Evolutionary conservation across 23 tunicate genomes (phyloP).

Genomic region (Trididemnum clinides): DNA sequence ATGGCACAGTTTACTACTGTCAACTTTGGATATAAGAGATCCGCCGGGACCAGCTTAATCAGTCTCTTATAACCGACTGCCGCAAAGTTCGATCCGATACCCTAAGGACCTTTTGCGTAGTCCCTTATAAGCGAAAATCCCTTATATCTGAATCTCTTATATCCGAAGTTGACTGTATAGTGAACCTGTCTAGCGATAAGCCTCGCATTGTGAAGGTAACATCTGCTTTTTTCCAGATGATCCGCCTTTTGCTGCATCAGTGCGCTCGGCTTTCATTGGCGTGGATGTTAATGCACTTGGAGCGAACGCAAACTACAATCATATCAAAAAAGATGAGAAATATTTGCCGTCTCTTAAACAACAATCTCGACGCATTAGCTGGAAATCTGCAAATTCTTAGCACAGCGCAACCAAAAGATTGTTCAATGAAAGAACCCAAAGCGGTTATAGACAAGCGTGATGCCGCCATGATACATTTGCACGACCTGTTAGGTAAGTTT

Average conservation of each 20-base stretch:
- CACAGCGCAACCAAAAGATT: background rate
- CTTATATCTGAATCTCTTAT: too few relatives aligned
- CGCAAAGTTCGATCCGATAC: too few relatives aligned
- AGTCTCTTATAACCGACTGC: too few relatives aligned
- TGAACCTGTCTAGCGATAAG: too few relatives aligned
- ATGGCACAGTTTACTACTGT: too few relatives aligned
- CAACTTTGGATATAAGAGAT: too few relatives aligned
- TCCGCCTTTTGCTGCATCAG: slow-evolving; percentile 12
- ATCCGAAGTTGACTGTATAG: too few relatives aligned
- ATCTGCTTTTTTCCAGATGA: slow-evolving; percentile 30
- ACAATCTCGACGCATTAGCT: background rate
- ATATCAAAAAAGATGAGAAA: background rate
- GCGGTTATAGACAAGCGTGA: slow-evolving; percentile 50
- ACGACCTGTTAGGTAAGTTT: slow-evolving; percentile 26
- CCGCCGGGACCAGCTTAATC: too few relatives aligned
- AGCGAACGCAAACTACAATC: background rate
- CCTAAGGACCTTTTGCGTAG: too few relatives aligned
- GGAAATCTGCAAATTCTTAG: background rate
- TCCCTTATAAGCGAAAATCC: too few relatives aligned
- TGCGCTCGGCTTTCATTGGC: slow-evolving; percentile 17
- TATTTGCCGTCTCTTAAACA: background rate
- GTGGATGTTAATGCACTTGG: slow-evolving; percentile 46
- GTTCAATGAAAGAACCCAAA: slow-evolving; percentile 37
- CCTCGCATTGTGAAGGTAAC: too few relatives aligned
- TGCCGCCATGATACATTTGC: slow-evolving; percentile 10